A percentile compares a stretch with the other conserved stretches of the same genome.
Evolutionary conservation across 2,888 invertebrate species (phyloP).

Genomic region (Leptinotarsa rubiginosa): DNA sequence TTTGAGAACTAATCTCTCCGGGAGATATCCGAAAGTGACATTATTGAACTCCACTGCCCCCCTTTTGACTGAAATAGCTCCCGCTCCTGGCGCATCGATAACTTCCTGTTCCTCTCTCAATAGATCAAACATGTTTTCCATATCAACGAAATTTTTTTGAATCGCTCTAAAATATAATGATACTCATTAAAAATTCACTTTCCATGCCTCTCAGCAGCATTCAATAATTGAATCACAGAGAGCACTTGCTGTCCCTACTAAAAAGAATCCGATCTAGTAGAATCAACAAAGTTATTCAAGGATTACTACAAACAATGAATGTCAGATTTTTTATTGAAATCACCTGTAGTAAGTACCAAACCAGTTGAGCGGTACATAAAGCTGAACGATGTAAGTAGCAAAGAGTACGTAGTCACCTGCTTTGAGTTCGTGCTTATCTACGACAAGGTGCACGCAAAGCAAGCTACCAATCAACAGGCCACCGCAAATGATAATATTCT

Average conservation of each 20-base stretch:
- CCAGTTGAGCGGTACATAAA: slow-evolving; percentile 97
- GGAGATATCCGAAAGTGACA: slow-evolving; percentile 89
- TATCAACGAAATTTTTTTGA: slow-evolving; percentile 97
- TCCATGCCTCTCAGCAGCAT: no score
- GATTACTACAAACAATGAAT: not conserved
- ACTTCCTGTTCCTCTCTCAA: slow-evolving; percentile 90
- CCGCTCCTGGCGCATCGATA: slow-evolving; percentile 84
- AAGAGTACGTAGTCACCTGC: slow-evolving; percentile 97
- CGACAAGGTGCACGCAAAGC: slow-evolving; percentile 89
- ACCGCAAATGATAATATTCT: slow-evolving; percentile 89
- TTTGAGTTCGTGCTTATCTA: slow-evolving; percentile 74
- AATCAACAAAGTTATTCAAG: not conserved
- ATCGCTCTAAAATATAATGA: slow-evolving; percentile 78
- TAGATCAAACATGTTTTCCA: slow-evolving; percentile 99
- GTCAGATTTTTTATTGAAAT: slow-evolving; percentile 34
- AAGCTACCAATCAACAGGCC: slow-evolving; percentile 90
- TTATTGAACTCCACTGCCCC: slow-evolving; percentile 89
- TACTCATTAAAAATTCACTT: no score
- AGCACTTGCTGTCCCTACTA: no score
- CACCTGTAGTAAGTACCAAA: slow-evolving; percentile 98
- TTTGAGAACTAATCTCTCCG: slow-evolving; percentile 80
- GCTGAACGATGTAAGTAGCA: slow-evolving; percentile 92
- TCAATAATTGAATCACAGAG: no score
- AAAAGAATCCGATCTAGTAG: no score
- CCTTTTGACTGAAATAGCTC: slow-evolving; percentile 74